Base-by-base conservation (phyloP, 1,140 invertebrate genomes). In the Hydropsyche tenuis region DNA sequence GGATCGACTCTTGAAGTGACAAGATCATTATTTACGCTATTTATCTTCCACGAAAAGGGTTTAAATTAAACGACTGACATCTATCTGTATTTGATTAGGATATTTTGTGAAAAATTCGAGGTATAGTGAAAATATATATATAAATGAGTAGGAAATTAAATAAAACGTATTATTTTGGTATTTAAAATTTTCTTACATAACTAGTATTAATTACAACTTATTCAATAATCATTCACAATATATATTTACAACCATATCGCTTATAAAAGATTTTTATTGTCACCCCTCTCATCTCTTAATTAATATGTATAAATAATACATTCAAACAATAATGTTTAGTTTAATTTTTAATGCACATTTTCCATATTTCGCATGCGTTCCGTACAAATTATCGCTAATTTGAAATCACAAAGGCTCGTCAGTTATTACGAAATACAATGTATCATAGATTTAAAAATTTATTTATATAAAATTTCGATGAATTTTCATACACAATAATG, bases 221-320 rank as follows among this genome's bases (percentile, higher is more conserved):
- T 16, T n/a, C 14, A 11, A 43, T 65, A 48, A 51, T 68, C 37
- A 25, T 42, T 43, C 25, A 68, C 37, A 48, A 5, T 42, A 23
- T 56, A 69, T 76, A 76, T 76, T 14, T 73, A 73, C 75, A 76
- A 66, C 63, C 75, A 72, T 68, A 23, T 73, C 69, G 42, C 73
- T 73, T 68, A 73, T 68, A 73, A 76, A 76, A 66, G 48, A 76
- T 73, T 65, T 76, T 76, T 76, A 76, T 76, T 76, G 75, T 76
- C 75, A 73, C 72, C 27, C 45, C 65, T 76, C 72, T 63, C 48
- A 64, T 60, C 43, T 62, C 62, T 53, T 25, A 68, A 37, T 9
- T 37, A 37, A 9, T 37, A 4, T 37, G 9, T 20, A 22, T 5
- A 23, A 20, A 11, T 6, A 60, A 60, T 60, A 22, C 7, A 48